Percentiles rank a stretch among this genome's conserved stretches.
These are phyloP conservation scores for Sipha flava DNA, from an alignment of 1,140 invertebrate genomes.

Conservation along the genomic window DNA sequence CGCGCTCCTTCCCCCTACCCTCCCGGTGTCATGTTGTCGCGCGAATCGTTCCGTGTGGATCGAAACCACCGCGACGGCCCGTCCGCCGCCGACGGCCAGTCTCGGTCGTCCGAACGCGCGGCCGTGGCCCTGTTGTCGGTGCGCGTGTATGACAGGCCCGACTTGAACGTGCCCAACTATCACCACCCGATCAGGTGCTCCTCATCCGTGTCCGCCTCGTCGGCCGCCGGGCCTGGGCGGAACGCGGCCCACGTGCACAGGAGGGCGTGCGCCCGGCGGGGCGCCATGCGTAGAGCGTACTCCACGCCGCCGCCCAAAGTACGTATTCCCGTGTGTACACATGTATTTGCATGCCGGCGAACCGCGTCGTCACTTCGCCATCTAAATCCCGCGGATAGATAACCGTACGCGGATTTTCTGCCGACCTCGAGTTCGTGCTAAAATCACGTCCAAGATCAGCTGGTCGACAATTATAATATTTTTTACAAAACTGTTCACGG, in stretches of 20 bases:
- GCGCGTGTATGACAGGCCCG: background rate
- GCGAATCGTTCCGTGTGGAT: conserved; percentile 5
- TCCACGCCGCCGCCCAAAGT: conserved; percentile 34
- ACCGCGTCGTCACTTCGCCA: too few species aligned
- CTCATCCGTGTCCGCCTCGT: background rate
- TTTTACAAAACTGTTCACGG: too few species aligned
- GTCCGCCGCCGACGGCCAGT: background rate
- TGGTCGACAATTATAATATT: too few species aligned
- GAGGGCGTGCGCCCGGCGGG: conserved; percentile 33
- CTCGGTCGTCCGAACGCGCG: background rate
- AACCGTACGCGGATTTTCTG: too few species aligned
- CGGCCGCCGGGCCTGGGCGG: background rate
- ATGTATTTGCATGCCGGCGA: too few species aligned
- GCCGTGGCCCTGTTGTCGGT: conserved; percentile 19
- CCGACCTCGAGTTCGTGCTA: too few species aligned
- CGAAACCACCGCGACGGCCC: background rate
- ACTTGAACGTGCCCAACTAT: conserved; percentile 11
- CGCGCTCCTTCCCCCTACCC: background rate
- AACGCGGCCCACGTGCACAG: conserved; percentile 32
- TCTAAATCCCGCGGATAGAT: too few species aligned
- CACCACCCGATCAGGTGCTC: background rate
- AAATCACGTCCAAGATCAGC: too few species aligned
- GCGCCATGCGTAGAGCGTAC: conserved; percentile 37
- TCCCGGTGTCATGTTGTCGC: background rate
- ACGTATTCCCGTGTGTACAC: too few species aligned